These are phyloP conservation scores for Lacanobia oleracea DNA, from an alignment of 2,888 invertebrate genomes.

Conservation along the genomic window DNA sequence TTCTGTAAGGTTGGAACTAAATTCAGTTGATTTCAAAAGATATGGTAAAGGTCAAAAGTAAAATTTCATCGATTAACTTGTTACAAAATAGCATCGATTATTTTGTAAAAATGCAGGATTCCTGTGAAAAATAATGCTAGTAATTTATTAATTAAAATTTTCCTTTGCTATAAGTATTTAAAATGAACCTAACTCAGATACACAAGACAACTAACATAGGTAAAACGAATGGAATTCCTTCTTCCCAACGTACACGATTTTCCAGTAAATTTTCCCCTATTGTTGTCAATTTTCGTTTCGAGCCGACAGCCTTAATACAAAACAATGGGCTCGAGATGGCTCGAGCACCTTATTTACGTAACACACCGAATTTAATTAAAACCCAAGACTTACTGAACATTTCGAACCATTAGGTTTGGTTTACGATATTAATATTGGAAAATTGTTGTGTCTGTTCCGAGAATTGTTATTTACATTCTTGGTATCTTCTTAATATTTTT, in stretches of 20 bases:
- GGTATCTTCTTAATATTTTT: background rate
- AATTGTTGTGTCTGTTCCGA: constrained; percentile 23
- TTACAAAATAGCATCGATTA: too few relatives aligned
- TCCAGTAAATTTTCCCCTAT: constrained; percentile 53
- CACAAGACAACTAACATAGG: background rate
- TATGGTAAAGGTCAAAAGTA: background rate
- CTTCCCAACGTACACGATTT: background rate
- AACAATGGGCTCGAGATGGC: constrained; percentile 49
- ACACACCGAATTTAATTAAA: constrained; percentile 65
- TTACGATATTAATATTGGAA: constrained; percentile 53
- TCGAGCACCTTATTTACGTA: constrained; percentile 57
- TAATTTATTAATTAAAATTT: background rate
- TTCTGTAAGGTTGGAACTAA: background rate
- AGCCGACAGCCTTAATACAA: constrained; percentile 49
- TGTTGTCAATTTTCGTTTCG: constrained; percentile 58
- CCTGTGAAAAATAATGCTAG: background rate
- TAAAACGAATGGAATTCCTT: constrained; percentile 3
- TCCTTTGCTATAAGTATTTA: background rate
- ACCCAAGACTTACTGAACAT: constrained; percentile 45
- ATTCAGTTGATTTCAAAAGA: background rate
- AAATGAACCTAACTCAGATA: background rate
- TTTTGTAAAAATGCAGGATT: too few relatives aligned
- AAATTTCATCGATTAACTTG: background rate
- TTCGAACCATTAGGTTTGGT: constrained; percentile 47
- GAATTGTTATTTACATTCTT: constrained; percentile 2